These are phyloP conservation scores for Pygocentrus nattereri DNA, from an alignment of 2,797 vertebrate species.

Conservation along the genomic window DNA sequence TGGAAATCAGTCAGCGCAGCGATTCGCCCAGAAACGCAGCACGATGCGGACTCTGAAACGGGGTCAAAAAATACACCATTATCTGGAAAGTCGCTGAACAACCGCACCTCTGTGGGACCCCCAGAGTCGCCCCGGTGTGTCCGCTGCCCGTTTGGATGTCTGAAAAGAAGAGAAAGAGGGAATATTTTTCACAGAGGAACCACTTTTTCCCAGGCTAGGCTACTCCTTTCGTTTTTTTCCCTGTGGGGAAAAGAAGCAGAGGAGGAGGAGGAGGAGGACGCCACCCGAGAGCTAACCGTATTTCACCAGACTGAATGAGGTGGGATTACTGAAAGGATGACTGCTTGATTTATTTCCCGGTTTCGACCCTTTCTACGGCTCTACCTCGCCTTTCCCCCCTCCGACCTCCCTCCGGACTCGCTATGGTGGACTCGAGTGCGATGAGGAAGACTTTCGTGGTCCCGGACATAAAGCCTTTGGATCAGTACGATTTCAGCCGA, in stretches of 20 bases:
- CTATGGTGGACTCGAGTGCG: constrained; percentile 87
- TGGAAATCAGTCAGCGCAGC: constrained; percentile 74
- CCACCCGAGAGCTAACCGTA: constrained; percentile 66
- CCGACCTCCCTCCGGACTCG: constrained; percentile 63
- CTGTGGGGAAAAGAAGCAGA: background rate
- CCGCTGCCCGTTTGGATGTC: background rate
- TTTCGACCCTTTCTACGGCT: constrained; percentile 13
- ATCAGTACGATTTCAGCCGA: constrained; percentile 88
- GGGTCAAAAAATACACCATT: constrained; percentile 67
- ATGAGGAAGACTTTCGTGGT: constrained; percentile 89
- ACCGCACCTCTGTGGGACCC: constrained; percentile 16
- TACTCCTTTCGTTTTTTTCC: background rate
- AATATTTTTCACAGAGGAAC: constrained; percentile 54
- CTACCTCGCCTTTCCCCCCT: constrained; percentile 38
- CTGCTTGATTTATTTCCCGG: constrained; percentile 65
- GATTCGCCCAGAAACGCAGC: constrained; percentile 60
- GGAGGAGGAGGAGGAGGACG: constrained; percentile 50
- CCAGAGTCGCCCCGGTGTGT: background rate
- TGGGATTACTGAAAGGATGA: constrained; percentile 73
- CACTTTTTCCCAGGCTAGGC: constrained; percentile 53
- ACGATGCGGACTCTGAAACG: constrained; percentile 78
- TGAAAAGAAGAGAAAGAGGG: constrained; percentile 40
- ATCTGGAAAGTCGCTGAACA: constrained; percentile 45
- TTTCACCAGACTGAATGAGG: constrained; percentile 62
- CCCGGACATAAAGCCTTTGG: constrained; percentile 90